These are phyloP conservation scores for Campylomormyrus numenius DNA, from an alignment of 2,113 vertebrate species.

Conservation along the genomic window DNA sequence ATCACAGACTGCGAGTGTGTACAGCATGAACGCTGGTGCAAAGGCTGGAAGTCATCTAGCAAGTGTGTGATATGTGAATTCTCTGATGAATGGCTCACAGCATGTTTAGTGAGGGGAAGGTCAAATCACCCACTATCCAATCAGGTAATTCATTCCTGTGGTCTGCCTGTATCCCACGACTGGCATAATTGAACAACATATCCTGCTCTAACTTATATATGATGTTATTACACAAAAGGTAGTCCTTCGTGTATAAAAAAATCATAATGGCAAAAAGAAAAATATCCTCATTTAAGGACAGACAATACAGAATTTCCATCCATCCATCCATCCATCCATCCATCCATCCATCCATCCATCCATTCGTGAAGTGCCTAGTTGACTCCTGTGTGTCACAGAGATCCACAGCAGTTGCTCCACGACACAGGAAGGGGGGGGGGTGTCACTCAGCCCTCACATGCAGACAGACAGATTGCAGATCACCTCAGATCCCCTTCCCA, in stretches of 20 bases:
- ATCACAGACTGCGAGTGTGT: neutral
- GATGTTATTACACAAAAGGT: neutral
- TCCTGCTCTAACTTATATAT: neutral
- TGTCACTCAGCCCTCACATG: neutral
- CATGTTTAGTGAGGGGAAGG: neutral
- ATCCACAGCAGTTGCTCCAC: neutral
- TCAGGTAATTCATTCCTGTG: neutral
- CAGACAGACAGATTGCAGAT: neutral
- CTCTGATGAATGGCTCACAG: neutral
- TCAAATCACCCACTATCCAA: neutral
- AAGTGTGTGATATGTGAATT: neutral
- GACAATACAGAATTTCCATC: neutral
- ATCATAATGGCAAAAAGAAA: neutral
- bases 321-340: neutral
- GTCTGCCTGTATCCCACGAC: neutral
- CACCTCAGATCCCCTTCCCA: neutral
- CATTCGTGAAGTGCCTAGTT: neutral
- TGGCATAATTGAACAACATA: neutral
- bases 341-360: neutral
- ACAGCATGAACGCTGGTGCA: neutral
- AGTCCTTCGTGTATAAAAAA: neutral
- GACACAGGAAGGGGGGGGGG: neutral
- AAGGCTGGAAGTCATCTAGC: neutral
- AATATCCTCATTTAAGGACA: neutral
- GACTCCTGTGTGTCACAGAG: neutral